Conservation (phyloP, 2,888 invertebrate species). For the Empis stercorea region DNA sequence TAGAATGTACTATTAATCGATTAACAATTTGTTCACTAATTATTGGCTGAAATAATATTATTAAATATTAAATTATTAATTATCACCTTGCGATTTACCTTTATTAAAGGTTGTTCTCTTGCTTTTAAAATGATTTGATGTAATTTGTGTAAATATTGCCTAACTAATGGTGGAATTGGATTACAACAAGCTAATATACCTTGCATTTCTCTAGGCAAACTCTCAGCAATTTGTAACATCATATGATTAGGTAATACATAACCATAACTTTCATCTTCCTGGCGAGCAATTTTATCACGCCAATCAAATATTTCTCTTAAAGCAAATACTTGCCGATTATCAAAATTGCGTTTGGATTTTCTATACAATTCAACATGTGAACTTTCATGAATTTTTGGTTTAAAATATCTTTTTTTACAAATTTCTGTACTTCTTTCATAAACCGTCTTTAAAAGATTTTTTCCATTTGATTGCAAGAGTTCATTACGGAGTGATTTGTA, state of each 20-base stretch:
- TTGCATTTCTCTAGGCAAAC: constrained; percentile 79
- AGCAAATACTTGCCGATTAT: constrained; percentile 72
- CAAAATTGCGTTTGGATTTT: constrained; percentile 68
- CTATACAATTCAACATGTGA: constrained; percentile 64
- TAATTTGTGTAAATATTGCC: constrained; percentile 41
- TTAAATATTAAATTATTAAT: constrained; percentile 1
- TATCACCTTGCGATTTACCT: constrained; percentile 26
- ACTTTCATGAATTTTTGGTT: constrained; percentile 54
- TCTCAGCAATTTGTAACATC: constrained; percentile 80
- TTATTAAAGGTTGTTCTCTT: constrained; percentile 52
- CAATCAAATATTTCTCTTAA: constrained; percentile 70
- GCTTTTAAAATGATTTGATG: constrained; percentile 58
- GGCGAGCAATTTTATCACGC: constrained; percentile 74
- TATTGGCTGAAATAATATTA: constrained; percentile 35
- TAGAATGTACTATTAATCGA: constrained; percentile 11
- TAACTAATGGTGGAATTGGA: constrained; percentile 69
- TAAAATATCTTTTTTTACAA: constrained; percentile 71
- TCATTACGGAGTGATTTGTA: constrained; percentile 68
- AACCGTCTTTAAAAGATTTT: constrained; percentile 54
- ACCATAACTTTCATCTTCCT: constrained; percentile 82
- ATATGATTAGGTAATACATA: constrained; percentile 94
- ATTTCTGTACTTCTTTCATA: constrained; percentile 61
- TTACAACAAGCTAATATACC: constrained; percentile 88
- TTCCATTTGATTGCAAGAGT: constrained; percentile 49
- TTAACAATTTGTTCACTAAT: constrained; percentile 34